Conservation (phyloP, 2,888 invertebrate species). For the Cerceris rybyensis region DNA sequence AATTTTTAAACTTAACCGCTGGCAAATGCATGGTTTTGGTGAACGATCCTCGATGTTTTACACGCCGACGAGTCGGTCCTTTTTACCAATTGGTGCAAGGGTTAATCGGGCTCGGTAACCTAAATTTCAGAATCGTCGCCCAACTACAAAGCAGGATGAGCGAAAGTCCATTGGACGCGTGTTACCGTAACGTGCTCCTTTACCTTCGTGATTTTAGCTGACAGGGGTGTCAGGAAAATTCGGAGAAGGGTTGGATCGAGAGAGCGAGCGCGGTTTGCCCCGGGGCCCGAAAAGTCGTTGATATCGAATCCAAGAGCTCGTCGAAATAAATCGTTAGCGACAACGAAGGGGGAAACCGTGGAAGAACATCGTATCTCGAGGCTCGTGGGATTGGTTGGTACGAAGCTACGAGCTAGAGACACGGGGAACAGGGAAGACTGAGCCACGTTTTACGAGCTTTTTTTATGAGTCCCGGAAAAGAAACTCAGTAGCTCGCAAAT, state of each 20-base stretch:
- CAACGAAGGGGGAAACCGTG: slow-evolving; percentile 42
- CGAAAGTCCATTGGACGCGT: slow-evolving; percentile 33
- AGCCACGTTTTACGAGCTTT: slow-evolving; percentile 63
- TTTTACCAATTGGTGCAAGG: slow-evolving; percentile 27
- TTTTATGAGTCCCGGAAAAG: slow-evolving; percentile 64
- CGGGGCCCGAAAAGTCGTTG: slow-evolving; percentile 65
- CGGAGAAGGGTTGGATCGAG: slow-evolving; percentile 46
- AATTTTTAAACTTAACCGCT: not conserved
- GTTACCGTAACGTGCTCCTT: slow-evolving; percentile 33
- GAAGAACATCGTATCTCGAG: slow-evolving; percentile 47
- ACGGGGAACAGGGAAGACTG: slow-evolving; percentile 20
- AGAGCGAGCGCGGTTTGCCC: slow-evolving; percentile 21
- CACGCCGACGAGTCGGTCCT: slow-evolving; percentile 1
- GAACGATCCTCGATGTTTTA: too few species aligned
- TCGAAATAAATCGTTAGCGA: slow-evolving; percentile 67
- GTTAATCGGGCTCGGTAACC: slow-evolving; percentile 48
- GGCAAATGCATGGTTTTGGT: too few species aligned
- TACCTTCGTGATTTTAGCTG: slow-evolving; percentile 20
- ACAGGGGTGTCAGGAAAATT: slow-evolving; percentile 28
- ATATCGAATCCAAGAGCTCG: slow-evolving; percentile 65
- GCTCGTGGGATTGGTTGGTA: slow-evolving; percentile 54
- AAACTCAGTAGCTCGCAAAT: slow-evolving; percentile 62
- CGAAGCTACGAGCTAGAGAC: slow-evolving; percentile 25
- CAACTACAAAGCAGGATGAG: slow-evolving; percentile 31
- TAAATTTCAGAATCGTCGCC: slow-evolving; percentile 45